Conservation (phyloP, 2,113 vertebrate species). For the Noturus placidus region DNA sequence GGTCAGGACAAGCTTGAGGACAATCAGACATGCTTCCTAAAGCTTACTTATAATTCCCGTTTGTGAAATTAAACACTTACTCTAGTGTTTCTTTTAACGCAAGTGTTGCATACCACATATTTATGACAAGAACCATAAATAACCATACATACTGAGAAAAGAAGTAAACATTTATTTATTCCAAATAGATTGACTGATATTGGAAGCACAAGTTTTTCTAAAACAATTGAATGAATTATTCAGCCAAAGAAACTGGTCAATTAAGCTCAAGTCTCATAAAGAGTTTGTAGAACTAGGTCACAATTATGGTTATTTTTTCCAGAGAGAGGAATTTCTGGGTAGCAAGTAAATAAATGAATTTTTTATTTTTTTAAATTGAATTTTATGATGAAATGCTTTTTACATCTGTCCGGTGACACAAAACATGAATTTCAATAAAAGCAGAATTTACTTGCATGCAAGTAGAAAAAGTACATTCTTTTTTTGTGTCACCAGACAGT, state of each 20-base stretch:
- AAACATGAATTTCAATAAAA: background rate
- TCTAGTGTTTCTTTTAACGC: background rate
- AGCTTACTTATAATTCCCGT: background rate
- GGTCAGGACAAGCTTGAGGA: conserved; percentile 10
- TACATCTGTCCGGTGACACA: no score
- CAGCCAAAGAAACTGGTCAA: background rate
- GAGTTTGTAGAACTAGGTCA: no score
- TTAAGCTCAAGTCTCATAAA: no score
- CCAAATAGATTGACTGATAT: background rate
- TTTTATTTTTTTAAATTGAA: no score
- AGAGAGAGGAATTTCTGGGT: background rate
- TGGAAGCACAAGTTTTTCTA: background rate
- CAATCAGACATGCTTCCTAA: background rate
- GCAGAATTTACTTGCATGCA: background rate
- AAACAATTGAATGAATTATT: background rate
- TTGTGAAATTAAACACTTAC: background rate
- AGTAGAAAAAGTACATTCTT: background rate
- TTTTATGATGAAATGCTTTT: no score
- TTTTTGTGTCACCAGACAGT: background rate
- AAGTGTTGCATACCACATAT: background rate
- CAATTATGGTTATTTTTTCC: no score
- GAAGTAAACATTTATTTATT: background rate
- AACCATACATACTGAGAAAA: background rate
- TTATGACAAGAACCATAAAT: background rate
- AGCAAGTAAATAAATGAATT: no score